Evolutionary conservation across 2,113 vertebrate genomes (phyloP), one percentile per base, ranked within the genome.

Genomic region (Anhinga anhinga): DNA sequence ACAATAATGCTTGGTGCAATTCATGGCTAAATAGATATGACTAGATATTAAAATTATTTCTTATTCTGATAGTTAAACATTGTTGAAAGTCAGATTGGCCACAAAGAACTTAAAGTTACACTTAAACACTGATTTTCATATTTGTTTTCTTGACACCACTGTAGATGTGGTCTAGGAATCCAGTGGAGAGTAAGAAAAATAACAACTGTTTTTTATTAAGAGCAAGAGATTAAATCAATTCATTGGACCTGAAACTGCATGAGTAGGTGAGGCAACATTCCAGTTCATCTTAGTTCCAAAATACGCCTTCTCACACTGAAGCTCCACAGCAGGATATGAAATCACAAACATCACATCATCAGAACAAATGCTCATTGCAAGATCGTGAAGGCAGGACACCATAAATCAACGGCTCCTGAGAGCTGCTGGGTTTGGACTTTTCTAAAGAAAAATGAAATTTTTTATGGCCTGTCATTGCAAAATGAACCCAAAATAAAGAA

Each of bases 321-420:
- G 67, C 84, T 88, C 95, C 95, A 93, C 94, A 96, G 95, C 95
- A 97, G 95, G 96, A 97, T 95, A 96, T 96, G 95, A 97, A 97
- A 97, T 97, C 95, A 97, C 96, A 96, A 97, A 97, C 96, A 97
- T 96, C 97, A 97, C 95, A 97, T 97, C 94, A 97, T 94, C 95
- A 96, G 95, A 96, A 96, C 87, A 97, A 97, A 96, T 91, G 82
- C 74, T 96, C 78, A 45, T 88, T 95, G 93, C 97, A 85, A 96
- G 94, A 91, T 91, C 14, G 1, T 82, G 91, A 95, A 94, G 82
- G 93, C 96, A 96, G 86, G 95, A 93, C 89, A 77, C 32, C 47
- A 85, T 96, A 97, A 97, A 96, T 96, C 95, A 96, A 36, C 9
- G 0, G 70, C 84, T 95, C 50, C 86, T 79, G 66, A 96, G 86